Evolutionary conservation across 37 sponge, comb jelly and placozoan genomes (phyloP), one percentile per base, ranked within the genome.

Genomic region (Haliclona indistincta): DNA sequence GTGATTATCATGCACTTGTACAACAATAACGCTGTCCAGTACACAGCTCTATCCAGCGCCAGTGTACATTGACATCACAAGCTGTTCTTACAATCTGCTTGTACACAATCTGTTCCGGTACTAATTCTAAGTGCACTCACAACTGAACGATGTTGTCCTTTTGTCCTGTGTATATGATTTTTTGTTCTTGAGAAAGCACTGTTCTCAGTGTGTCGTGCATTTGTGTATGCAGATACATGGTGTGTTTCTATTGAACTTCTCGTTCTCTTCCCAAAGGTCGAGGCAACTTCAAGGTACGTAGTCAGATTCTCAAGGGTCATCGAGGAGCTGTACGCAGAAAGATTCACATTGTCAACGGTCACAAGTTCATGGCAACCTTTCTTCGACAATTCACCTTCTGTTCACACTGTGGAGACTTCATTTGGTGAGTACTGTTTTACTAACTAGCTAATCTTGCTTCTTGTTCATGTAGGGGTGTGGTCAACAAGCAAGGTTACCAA

Each of bases 311-410:
- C 44, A 51, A 53, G 19, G 86, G 79, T 34, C 86, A 78, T 19
- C 42, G 96, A 39, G 85, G 91, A n/a, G 98, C 98, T n/a, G 77
- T 97, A 34, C 74, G 98, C 49, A 80, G 98, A 67, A 94, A 94
- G 70, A 89, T 97, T 45, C 98, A 95, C 62, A 74, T 86, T n/a
- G 81, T 98, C 17, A 93, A 90, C 41, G 91, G 89, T 0, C 99
- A 98, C 90, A 95, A 98, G 78, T 98, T 98, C 69, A 95, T 98
- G 96, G 99, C 99, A 3, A 80, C 88, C 0, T 98, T 64, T 54
- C 84, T 98, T 15, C 58, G 91, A 17, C 99, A 98, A 68, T 82
- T 82, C 63, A 88, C 99, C 28, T 98, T 91, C 78, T 98, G 99
- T 58, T 86, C 96, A 15, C 99, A 98, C 75, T 98, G 99, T 81